Evolutionary conservation across 2,888 invertebrate species (phyloP), one percentile per base, ranked within the genome.

Genomic region (Pseudoips prasinana): DNA sequence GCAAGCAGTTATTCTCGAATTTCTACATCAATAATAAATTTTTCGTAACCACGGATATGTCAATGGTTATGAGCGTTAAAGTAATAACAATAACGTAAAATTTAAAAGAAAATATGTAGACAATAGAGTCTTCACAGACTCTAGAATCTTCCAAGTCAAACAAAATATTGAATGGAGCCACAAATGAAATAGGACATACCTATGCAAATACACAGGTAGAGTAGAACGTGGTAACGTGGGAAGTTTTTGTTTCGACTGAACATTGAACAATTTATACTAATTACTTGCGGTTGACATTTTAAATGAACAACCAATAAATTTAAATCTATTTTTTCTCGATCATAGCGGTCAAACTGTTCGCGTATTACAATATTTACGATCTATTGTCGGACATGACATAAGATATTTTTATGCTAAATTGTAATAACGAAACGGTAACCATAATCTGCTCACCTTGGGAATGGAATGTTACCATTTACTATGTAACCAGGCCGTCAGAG

Each of bases 401-500:
- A 74, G 61, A 63, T 31, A 39, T 7, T 7, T 55, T n/a, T 71
- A 70, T 68, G 66, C 56, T 64, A 64, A 50, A 56, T 45, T 56
- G 58, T 58, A 65, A 69, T 71, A 70, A 66, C 57, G 42, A 78
- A 71, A 54, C 72, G 64, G 45, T 50, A 46, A 56, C 47, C 53
- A 58, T 56, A 58, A 52, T 63, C 51, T 55, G 71, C 51, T 84
- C 73, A 80, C 85, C 85, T 86, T 86, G 85, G 64, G 64, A 77
- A 70, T 64, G 79, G 85, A 85, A 85, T 85, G 85, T 71, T 61
- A 68, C 64, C 64, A 64, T 68, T 69, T 61, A 57, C 64, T 41
- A 62, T 66, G 56, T 60, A 52, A 58, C 44, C 54, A 45, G 56
- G 55, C 45, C 40, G 51, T 53, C 42, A 44, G 53, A 44, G 33